These are phyloP conservation scores for Ascaphus truei DNA, from an alignment of 2,113 vertebrate genomes.

Conservation along the genomic window DNA sequence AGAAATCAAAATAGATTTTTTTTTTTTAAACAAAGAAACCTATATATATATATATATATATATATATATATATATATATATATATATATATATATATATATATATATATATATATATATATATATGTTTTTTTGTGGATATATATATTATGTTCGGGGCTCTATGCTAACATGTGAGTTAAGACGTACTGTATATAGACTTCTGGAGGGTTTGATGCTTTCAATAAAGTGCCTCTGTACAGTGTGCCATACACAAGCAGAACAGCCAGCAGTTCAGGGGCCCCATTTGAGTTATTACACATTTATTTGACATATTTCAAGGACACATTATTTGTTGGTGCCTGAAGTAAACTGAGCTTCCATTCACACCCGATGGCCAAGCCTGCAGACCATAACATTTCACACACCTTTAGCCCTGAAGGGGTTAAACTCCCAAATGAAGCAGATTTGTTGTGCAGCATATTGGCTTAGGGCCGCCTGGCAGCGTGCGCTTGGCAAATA, in stretches of 20 bases:
- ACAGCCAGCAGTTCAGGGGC: neutral
- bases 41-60: no score
- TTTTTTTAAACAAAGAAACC: no score
- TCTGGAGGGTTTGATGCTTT: no score
- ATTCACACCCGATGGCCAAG: neutral
- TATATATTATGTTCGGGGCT: no score
- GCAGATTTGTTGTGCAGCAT: neutral
- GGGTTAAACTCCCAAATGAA: neutral
- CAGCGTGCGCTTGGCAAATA: neutral
- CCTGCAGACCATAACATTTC: no score
- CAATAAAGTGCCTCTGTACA: no score
- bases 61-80: no score
- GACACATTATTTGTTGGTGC: neutral
- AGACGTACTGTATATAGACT: no score
- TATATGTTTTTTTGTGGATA: neutral
- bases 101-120: neutral
- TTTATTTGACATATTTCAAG: neutral
- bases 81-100: no score
- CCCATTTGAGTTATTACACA: neutral
- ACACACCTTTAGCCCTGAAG: neutral
- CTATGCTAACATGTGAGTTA: no score
- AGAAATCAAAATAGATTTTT: no score
- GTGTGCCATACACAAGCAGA: no score
- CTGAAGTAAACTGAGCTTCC: neutral
- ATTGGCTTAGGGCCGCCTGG: constrained; percentile 1